Conservation (phyloP, 2,888 invertebrate genomes). For the Teleogryllus oceanicus region DNA sequence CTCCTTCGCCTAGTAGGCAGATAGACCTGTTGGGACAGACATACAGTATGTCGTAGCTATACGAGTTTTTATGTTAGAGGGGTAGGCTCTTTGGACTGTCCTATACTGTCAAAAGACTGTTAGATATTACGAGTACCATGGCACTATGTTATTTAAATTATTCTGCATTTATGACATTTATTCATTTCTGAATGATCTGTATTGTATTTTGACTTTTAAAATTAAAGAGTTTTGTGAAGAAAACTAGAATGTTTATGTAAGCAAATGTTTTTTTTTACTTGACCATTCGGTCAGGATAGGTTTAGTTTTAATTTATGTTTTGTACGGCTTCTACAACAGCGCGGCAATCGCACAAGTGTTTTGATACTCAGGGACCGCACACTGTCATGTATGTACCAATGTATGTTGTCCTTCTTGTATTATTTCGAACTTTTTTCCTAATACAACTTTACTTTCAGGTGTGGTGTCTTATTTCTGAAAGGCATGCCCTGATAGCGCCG, state of each 20-base stretch:
- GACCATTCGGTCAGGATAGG: not conserved
- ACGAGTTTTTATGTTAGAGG: slow-evolving; percentile 21
- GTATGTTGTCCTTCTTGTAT: not conserved
- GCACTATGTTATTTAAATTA: slow-evolving; percentile 29
- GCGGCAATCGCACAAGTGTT: not conserved
- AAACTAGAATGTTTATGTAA: not conserved
- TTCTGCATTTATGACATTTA: slow-evolving; percentile 27
- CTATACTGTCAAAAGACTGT: slow-evolving; percentile 29
- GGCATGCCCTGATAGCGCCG: not conserved
- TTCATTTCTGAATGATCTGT: slow-evolving; percentile 19
- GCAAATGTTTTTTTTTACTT: not conserved
- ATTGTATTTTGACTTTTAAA: slow-evolving; percentile 18
- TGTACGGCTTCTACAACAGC: not conserved
- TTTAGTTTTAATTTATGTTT: not conserved
- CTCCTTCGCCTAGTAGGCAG: not conserved
- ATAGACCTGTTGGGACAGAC: not conserved
- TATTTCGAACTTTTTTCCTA: not conserved
- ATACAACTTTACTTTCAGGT: slow-evolving; percentile 2
- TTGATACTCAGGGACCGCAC: not conserved
- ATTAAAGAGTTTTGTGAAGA: slow-evolving; percentile 1
- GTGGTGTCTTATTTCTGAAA: not conserved
- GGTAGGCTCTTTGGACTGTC: slow-evolving; percentile 23
- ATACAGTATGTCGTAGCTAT: slow-evolving; percentile 1
- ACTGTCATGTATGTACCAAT: not conserved
- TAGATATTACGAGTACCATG: slow-evolving; percentile 26